Percentiles rank a stretch among this genome's conserved stretches.
Conservation (phyloP, 2,888 invertebrate genomes). For the Drosophila incognita region DNA sequence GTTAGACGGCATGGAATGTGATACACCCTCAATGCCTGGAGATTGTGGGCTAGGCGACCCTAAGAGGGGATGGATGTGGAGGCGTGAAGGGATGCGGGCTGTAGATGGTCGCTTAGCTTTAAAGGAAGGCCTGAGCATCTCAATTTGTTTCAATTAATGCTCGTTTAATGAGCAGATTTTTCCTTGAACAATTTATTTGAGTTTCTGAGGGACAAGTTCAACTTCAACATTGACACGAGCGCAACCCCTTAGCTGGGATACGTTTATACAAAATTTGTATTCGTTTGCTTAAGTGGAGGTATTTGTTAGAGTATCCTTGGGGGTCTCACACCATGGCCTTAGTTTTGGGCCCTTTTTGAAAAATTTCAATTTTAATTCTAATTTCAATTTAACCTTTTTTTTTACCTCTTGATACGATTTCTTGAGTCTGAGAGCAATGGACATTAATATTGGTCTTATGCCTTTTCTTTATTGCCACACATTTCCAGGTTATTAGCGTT, state of each 20-base stretch:
- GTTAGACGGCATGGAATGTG: conserved; percentile 24
- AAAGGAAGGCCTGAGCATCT: conserved; percentile 20
- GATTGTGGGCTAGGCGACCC: background rate
- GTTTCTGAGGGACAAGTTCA: background rate
- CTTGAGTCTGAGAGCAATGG: conserved; percentile 40
- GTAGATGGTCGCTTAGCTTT: conserved; percentile 2
- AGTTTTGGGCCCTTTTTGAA: background rate
- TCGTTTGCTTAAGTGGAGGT: background rate
- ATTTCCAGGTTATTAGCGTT: conserved; percentile 73
- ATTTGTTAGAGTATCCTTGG: background rate
- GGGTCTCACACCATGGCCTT: background rate
- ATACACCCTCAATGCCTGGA: background rate
- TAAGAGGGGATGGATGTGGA: background rate
- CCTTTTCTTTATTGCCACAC: conserved; percentile 22
- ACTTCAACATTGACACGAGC: background rate
- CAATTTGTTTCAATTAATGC: conserved; percentile 65
- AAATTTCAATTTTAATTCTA: conserved; percentile 32
- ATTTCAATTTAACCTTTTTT: conserved; percentile 18
- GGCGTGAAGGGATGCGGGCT: background rate
- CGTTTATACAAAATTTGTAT: background rate
- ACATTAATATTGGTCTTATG: conserved; percentile 49
- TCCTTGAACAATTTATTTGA: conserved; percentile 1
- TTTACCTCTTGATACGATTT: conserved; percentile 47
- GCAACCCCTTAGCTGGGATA: background rate
- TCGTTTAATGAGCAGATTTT: conserved; percentile 43